Evolutionary conservation across 2,113 vertebrate species (phyloP).

Genomic region (Microtus oregoni): DNA sequence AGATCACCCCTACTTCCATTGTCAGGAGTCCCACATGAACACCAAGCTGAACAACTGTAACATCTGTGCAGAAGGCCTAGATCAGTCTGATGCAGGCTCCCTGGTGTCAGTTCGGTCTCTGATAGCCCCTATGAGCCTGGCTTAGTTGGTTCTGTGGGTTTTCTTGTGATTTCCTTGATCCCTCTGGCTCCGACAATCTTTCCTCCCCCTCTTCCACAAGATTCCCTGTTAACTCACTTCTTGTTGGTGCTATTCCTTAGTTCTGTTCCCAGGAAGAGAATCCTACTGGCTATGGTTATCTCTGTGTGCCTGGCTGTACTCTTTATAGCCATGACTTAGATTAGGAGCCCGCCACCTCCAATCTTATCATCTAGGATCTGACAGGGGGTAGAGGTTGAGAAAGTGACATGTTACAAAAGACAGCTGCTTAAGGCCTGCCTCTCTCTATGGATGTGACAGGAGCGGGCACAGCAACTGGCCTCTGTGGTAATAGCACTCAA

Average conservation of each 20-base stretch:
- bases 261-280: neutral
- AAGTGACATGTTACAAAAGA: neutral
- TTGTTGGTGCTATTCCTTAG: conserved; percentile 7
- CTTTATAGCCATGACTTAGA: neutral
- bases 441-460: neutral
- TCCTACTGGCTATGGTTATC: neutral
- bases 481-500: neutral
- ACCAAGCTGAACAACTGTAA: neutral
- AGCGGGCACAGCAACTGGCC: neutral
- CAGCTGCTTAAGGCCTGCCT: neutral
- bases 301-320: neutral
- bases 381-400: neutral
- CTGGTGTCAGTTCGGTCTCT: neutral
- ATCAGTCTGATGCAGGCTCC: neutral
- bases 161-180: neutral
- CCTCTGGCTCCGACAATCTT: neutral
- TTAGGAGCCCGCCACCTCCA: neutral
- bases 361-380: neutral
- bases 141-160: neutral
- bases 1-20: neutral
- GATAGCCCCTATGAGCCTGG: neutral
- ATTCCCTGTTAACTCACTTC: neutral
- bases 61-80: neutral
- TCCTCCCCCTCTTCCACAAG: neutral
- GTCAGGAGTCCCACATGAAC: neutral